These are phyloP conservation scores for Cricetomys ansorgei DNA, from an alignment of 2,113 vertebrate species.

Conservation along the genomic window DNA sequence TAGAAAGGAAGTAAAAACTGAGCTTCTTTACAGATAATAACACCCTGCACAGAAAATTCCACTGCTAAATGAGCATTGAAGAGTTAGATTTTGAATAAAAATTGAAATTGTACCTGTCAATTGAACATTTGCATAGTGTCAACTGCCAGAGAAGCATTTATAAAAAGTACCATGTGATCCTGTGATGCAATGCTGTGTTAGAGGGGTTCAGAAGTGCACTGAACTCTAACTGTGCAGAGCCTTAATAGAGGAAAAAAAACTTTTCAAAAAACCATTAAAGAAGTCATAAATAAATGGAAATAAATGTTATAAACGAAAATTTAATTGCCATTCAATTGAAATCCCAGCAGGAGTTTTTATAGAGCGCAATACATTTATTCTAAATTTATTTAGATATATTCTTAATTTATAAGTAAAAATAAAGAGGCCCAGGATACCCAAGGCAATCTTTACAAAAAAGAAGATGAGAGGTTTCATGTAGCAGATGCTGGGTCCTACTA, in stretches of 20 bases:
- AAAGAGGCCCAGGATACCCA: neutral
- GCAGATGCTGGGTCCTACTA: neutral
- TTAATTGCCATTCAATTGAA: conserved; percentile 60
- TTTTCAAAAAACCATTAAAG: conserved; percentile 13
- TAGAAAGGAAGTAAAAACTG: neutral
- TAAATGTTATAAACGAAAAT: conserved; percentile 32
- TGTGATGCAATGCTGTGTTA: neutral
- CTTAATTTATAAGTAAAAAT: conserved; percentile 56
- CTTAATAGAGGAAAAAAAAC: conserved; percentile 7
- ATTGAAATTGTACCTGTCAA: neutral
- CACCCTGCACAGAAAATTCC: neutral
- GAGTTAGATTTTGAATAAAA: neutral
- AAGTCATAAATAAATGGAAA: conserved; percentile 43
- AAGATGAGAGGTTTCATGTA: conserved; percentile 3
- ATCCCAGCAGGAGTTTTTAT: conserved; percentile 42
- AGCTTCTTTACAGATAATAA: neutral
- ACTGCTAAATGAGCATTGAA: neutral
- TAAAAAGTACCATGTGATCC: neutral
- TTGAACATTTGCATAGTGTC: neutral
- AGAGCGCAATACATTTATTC: conserved; percentile 29
- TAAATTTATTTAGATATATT: conserved; percentile 60
- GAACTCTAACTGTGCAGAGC: neutral
- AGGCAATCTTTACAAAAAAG: conserved; percentile 23
- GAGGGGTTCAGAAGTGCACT: neutral
- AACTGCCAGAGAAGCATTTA: neutral